A percentile compares a stretch with the other conserved stretches of the same genome.
phyloP scores from a whole-genome alignment of 2,113 vertebrate species.

The Promerops cafer region DNA sequence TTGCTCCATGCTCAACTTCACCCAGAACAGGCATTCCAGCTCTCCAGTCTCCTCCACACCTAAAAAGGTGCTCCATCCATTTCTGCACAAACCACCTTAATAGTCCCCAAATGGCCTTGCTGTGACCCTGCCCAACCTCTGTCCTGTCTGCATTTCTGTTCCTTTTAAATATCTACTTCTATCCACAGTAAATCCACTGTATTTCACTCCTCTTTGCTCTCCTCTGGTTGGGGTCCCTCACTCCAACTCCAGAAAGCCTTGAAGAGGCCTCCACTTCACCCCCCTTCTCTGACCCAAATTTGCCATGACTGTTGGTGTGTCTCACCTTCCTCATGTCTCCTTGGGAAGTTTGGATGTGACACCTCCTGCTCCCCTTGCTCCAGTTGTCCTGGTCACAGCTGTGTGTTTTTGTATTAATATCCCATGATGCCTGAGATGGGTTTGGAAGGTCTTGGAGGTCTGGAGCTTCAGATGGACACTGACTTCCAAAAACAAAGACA shows the following conservation, averaged over 20 bases:
- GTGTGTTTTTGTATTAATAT: background rate
- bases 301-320: background rate
- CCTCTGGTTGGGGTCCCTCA: background rate
- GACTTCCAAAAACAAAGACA: background rate
- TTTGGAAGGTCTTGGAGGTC: background rate
- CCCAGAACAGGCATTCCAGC: background rate
- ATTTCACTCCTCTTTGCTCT: background rate
- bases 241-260: background rate
- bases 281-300: background rate
- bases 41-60: background rate
- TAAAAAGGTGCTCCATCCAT: background rate
- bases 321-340: background rate
- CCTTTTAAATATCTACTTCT: background rate
- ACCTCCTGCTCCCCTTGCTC: background rate
- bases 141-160: background rate
- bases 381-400: background rate
- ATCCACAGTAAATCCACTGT: background rate
- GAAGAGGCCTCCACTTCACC: background rate
- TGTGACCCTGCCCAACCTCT: background rate
- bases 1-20: background rate
- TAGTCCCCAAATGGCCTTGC: background rate
- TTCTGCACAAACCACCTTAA: background rate
- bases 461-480: background rate
- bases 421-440: rapidly evolving
- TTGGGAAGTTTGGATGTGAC: background rate